Conservation (phyloP, 2,888 invertebrate species). For the Leucophora obtusa region DNA sequence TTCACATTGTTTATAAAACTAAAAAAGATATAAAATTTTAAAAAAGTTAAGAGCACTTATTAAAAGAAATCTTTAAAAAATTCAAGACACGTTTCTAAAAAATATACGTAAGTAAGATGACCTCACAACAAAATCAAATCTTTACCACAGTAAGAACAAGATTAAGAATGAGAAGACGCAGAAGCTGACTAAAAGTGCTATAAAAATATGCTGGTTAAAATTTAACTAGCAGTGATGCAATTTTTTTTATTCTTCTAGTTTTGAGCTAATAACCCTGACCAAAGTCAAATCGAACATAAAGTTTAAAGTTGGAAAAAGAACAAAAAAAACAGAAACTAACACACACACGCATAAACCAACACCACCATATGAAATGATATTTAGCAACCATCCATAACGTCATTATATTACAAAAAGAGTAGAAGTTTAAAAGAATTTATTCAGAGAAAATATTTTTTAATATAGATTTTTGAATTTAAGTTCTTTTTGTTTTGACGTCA, state of each 20-base stretch:
- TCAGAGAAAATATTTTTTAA: neutral
- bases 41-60: neutral
- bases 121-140: conserved; percentile 18
- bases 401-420: neutral
- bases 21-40: neutral
- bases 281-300: conserved; percentile 52
- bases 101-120: conserved; percentile 22
- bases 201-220: neutral
- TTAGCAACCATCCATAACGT: neutral
- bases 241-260: conserved; percentile 14
- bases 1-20: neutral
- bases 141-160: too few relatives aligned
- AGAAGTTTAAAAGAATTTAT: neutral
- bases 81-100: conserved; percentile 28
- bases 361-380: neutral
- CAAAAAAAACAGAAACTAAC: neutral
- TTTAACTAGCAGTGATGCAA: conserved; percentile 22
- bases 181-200: neutral
- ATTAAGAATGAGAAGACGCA: neutral
- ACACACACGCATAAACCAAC: neutral
- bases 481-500: too few relatives aligned
- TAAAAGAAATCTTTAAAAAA: neutral
- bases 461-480: too few relatives aligned
- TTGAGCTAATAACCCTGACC: conserved; percentile 43
- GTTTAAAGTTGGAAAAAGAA: conserved; percentile 20